These are phyloP conservation scores for Micrasema longulum DNA, from an alignment of 1,140 invertebrate species.

Conservation along the genomic window DNA sequence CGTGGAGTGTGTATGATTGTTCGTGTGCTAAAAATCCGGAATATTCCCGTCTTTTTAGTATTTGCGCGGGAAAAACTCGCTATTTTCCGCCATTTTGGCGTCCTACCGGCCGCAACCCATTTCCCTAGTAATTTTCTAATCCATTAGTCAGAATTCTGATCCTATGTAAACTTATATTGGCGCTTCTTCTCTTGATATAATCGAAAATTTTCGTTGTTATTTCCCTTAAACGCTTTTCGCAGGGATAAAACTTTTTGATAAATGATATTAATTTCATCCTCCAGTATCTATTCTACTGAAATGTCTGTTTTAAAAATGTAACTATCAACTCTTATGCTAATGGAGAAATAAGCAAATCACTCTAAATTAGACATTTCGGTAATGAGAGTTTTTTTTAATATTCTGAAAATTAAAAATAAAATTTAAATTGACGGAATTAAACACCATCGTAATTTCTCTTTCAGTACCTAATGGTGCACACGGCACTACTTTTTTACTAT, in stretches of 20 bases:
- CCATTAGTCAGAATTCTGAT: conserved; percentile 32
- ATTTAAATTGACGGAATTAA: no score
- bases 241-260: conserved; percentile 29
- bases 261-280: conserved; percentile 12
- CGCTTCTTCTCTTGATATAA: conserved; percentile 1
- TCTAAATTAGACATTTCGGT: no score
- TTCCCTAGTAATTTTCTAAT: conserved; percentile 33
- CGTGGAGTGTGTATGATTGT: conserved; percentile 34
- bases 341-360: no score
- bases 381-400: no score
- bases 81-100: conserved; percentile 23
- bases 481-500: no score
- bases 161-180: not conserved
- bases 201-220: conserved; percentile 3
- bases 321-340: no score
- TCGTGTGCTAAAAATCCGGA: conserved; percentile 29
- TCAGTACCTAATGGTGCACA: no score
- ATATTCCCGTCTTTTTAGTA: conserved; percentile 6
- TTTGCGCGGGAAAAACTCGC: not conserved
- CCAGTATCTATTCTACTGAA: no score
- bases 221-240: conserved; percentile 20
- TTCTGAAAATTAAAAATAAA: no score
- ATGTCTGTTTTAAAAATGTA: no score
- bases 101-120: conserved; percentile 10
- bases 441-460: no score